Conservation (phyloP, 2,888 invertebrate genomes). For the Nezara viridula region DNA sequence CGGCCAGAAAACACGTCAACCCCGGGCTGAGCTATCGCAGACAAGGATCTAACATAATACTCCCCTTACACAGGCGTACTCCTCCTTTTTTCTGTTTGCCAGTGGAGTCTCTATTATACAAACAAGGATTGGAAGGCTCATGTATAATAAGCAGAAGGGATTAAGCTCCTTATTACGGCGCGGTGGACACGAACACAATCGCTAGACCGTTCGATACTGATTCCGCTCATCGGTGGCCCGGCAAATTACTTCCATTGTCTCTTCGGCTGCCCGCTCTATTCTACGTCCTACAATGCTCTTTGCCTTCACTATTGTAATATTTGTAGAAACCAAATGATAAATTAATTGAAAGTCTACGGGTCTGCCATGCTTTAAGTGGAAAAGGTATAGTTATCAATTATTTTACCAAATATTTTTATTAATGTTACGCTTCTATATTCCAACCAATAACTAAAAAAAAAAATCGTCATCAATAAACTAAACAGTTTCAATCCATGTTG, state of each 20-base stretch:
- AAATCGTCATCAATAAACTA: no score
- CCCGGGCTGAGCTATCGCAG: neutral
- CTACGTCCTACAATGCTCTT: neutral
- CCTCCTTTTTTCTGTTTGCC: conserved; percentile 35
- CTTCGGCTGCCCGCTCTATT: neutral
- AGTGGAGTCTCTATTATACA: conserved; percentile 31
- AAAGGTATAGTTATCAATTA: no score
- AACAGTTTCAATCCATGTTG: no score
- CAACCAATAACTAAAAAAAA: no score
- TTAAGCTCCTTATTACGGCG: conserved; percentile 8
- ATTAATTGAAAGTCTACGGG: neutral
- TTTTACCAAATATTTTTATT: no score
- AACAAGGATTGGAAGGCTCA: conserved; percentile 39
- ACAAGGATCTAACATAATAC: conserved; percentile 42
- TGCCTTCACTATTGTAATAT: neutral
- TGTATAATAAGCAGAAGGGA: conserved; percentile 32
- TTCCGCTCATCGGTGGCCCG: neutral
- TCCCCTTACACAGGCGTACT: conserved; percentile 31
- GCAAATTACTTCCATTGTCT: neutral
- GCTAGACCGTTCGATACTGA: conserved; percentile 4
- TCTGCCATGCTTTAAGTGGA: no score
- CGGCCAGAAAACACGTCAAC: conserved; percentile 6
- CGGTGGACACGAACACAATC: neutral
- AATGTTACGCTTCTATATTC: no score
- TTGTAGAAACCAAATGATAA: neutral